Evolutionary conservation across 2,888 invertebrate genomes (phyloP).

Genomic region (Therioaphis trifolii): DNA sequence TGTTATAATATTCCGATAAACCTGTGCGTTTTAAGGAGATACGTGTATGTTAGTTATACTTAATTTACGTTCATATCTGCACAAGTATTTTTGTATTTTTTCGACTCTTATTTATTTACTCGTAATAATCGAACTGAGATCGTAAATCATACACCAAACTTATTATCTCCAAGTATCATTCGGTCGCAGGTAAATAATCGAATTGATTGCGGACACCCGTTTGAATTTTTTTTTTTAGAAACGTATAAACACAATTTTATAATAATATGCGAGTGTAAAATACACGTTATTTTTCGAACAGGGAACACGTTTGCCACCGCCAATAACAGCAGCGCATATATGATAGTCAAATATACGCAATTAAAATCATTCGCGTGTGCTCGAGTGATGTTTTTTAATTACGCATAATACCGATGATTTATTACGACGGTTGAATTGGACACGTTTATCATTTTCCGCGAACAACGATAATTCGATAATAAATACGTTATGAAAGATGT

Average conservation of each 20-base stretch:
- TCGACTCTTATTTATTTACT: too few relatives aligned
- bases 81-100: too few relatives aligned
- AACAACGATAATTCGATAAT: neutral
- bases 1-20: too few relatives aligned
- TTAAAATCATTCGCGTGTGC: conserved; percentile 21
- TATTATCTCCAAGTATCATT: neutral
- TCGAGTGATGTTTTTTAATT: conserved; percentile 20
- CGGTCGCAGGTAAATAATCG: neutral
- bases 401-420: neutral
- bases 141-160: neutral
- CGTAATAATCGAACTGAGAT: too few relatives aligned
- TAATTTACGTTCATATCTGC: too few relatives aligned
- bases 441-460: neutral
- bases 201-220: neutral
- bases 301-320: conserved; percentile 6
- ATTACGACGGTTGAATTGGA: conserved; percentile 31
- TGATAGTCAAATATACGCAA: neutral
- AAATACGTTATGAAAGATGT: neutral
- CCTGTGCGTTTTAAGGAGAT: too few relatives aligned
- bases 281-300: neutral
- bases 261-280: neutral
- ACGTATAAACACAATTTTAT: neutral
- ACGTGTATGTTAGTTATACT: too few relatives aligned
- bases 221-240: too few relatives aligned
- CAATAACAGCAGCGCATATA: neutral